phyloP scores from a whole-genome alignment of 2,888 invertebrate genomes.

The Cynaeus angustus region DNA sequence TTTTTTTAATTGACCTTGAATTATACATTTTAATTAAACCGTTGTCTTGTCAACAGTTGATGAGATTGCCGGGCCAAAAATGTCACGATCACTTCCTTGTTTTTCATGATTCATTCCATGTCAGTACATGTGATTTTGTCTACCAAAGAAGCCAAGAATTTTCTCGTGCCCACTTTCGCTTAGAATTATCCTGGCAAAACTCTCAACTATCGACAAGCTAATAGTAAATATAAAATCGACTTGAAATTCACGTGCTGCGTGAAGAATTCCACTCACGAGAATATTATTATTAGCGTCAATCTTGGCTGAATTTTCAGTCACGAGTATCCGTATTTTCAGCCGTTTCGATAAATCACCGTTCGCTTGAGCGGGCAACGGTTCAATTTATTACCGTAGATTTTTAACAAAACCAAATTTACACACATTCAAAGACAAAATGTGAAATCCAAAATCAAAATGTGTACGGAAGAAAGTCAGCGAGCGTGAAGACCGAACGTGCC shows the following conservation, averaged over 20 bases:
- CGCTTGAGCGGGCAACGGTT: slow-evolving; percentile 15
- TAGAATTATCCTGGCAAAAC: background rate
- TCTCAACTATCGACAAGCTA: slow-evolving; percentile 17
- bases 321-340: slow-evolving; percentile 21
- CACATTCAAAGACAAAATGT: slow-evolving; percentile 1
- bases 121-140: slow-evolving; percentile 32
- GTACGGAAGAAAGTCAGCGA: slow-evolving; percentile 44
- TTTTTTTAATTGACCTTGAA: slow-evolving; percentile 35
- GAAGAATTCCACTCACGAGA: slow-evolving; percentile 35
- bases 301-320: slow-evolving; percentile 33
- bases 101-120: slow-evolving; percentile 31
- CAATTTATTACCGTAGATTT: slow-evolving; percentile 30
- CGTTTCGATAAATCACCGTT: slow-evolving; percentile 1
- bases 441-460: slow-evolving; percentile 20
- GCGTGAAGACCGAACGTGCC: slow-evolving; percentile 24
- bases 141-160: slow-evolving; percentile 29
- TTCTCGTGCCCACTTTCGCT: slow-evolving; percentile 42
- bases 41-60: slow-evolving; percentile 37
- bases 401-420: slow-evolving; percentile 14
- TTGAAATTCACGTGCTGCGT: slow-evolving; percentile 38
- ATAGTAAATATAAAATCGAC: slow-evolving; percentile 24
- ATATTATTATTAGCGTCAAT: slow-evolving; percentile 26
- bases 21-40: slow-evolving; percentile 24
- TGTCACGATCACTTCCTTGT: slow-evolving; percentile 34
- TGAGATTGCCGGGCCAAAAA: slow-evolving; percentile 39